phyloP scores from a whole-genome alignment of 2,888 invertebrate species.

The Dicycla oo region DNA sequence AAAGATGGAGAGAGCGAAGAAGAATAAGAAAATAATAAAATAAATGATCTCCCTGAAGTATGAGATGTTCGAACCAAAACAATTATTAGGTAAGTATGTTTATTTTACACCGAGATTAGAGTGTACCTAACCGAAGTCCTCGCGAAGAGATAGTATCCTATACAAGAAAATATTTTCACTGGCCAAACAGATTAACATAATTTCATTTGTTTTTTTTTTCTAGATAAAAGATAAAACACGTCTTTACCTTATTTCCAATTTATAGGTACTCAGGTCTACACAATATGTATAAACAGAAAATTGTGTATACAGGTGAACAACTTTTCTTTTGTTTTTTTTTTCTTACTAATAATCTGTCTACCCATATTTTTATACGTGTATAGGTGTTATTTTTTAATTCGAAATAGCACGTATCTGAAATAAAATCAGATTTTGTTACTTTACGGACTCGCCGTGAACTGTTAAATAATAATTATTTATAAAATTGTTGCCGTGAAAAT shows the following conservation, averaged over 20 bases:
- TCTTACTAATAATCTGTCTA: not conserved
- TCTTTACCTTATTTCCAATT: slow-evolving; percentile 5
- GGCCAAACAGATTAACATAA: slow-evolving; percentile 45
- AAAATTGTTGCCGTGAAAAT: slow-evolving; percentile 27
- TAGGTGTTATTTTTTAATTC: too few relatives aligned
- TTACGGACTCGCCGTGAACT: not conserved
- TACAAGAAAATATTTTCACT: slow-evolving; percentile 33
- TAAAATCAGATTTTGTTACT: not conserved
- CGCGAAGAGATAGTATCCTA: slow-evolving; percentile 4
- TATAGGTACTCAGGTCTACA: not conserved
- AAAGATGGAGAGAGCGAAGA: too few relatives aligned
- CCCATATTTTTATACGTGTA: not conserved
- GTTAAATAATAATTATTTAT: slow-evolving; percentile 17
- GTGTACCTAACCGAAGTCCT: too few relatives aligned
- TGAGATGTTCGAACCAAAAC: not conserved
- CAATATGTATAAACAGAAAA: slow-evolving; percentile 9
- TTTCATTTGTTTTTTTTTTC: slow-evolving; percentile 29
- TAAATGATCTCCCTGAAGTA: too few relatives aligned
- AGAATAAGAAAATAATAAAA: too few relatives aligned
- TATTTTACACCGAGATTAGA: slow-evolving; percentile 9
- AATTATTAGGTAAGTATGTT: not conserved
- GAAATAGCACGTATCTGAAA: too few relatives aligned
- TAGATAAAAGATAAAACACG: slow-evolving; percentile 50
- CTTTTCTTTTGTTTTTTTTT: not conserved
- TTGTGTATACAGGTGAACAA: slow-evolving; percentile 6